Evolutionary conservation across 2,113 vertebrate species (phyloP).

Genomic region (Aix galericulata): DNA sequence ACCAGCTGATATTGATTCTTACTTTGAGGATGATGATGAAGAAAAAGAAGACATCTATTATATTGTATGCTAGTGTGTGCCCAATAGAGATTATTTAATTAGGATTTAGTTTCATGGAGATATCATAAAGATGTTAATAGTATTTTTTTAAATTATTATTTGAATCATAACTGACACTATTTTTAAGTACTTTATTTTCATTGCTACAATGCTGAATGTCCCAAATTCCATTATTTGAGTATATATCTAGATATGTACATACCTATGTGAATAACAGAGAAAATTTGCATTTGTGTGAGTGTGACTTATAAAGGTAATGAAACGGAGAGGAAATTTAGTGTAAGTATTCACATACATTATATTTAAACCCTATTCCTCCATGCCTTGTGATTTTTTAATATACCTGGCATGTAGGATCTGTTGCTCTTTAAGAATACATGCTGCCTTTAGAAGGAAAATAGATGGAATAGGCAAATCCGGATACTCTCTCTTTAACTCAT

Average conservation of each 20-base stretch:
- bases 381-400: constrained; percentile 17
- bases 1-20: constrained; percentile 80
- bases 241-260: constrained; percentile 73
- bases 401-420: constrained; percentile 1
- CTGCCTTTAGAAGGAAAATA: constrained; percentile 64
- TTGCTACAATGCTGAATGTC: constrained; percentile 69
- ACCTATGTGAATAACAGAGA: constrained; percentile 68
- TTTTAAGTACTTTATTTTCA: constrained; percentile 83
- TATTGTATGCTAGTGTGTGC: constrained; percentile 71
- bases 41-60: constrained; percentile 70
- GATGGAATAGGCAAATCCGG: constrained; percentile 59
- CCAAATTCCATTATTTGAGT: constrained; percentile 70
- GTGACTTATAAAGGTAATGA: constrained; percentile 54
- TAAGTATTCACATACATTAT: constrained; percentile 52
- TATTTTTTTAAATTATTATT: constrained; percentile 83
- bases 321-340: constrained; percentile 61
- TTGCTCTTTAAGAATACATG: constrained; percentile 53
- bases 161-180: constrained; percentile 79
- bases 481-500: constrained; percentile 79
- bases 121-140: constrained; percentile 81
- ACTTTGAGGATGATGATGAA: constrained; percentile 57
- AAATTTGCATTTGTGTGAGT: constrained; percentile 51
- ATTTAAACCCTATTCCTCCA: constrained; percentile 4
- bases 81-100: constrained; percentile 78
- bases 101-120: constrained; percentile 77